phyloP scores from a whole-genome alignment of 2,113 vertebrate species.

The Ailuropoda melanoleuca region DNA sequence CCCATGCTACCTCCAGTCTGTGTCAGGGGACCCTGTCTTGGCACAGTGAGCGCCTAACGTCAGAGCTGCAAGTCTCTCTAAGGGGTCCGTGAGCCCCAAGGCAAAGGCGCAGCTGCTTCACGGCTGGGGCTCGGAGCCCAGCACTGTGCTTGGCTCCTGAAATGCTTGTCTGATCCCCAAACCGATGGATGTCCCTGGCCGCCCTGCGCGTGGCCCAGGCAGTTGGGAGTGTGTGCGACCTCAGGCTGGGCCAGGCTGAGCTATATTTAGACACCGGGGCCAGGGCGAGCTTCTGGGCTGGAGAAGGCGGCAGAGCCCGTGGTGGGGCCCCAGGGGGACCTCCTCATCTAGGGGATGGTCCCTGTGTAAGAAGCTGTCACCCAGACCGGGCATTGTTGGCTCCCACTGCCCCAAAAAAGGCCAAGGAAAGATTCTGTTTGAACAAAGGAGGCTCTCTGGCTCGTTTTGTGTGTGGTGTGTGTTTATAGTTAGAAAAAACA shows the following conservation, averaged over 20 bases:
- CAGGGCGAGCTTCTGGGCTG: constrained; percentile 5
- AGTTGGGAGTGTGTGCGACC: constrained; percentile 39
- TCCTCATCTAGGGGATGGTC: background rate
- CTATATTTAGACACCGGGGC: constrained; percentile 72
- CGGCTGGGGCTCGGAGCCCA: background rate
- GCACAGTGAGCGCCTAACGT: background rate
- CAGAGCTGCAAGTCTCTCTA: background rate
- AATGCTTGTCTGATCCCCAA: background rate
- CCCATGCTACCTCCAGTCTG: background rate
- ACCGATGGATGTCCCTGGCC: background rate
- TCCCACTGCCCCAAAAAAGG: background rate
- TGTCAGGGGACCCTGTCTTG: background rate
- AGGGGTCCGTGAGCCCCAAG: fast-evolving
- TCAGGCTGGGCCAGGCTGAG: constrained; percentile 44
- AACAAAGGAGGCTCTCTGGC: constrained; percentile 42
- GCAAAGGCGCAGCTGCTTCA: background rate
- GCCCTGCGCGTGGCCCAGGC: background rate
- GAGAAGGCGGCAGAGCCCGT: background rate
- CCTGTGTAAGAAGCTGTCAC: background rate
- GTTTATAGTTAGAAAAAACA: background rate
- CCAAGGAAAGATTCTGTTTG: background rate
- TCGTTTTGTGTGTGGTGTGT: background rate
- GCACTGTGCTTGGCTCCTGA: background rate
- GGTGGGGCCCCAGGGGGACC: background rate
- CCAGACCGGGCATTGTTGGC: background rate